Conservation (phyloP, 2,888 invertebrate genomes). For the Arge pagana region DNA sequence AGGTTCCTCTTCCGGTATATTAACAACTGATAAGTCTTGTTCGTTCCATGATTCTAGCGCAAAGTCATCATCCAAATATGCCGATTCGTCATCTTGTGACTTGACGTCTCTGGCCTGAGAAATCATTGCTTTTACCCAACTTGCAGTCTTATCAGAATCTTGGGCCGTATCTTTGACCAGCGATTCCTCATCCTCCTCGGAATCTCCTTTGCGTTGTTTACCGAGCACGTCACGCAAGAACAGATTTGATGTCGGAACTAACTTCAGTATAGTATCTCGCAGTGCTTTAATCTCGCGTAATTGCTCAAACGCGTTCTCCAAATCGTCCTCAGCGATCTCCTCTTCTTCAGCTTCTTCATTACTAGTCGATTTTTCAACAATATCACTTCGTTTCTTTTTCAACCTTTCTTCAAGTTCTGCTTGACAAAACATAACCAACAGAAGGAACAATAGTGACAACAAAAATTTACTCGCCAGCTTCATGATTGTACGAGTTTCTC, state of each 20-base stretch:
- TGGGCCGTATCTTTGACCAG: background rate
- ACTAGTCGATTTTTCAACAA: background rate
- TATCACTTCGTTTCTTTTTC: conserved; percentile 32
- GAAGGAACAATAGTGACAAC: conserved; percentile 37
- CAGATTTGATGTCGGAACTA: conserved; percentile 36
- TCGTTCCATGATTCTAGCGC: conserved; percentile 32
- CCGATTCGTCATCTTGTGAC: conserved; percentile 27
- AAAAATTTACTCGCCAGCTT: too few species aligned
- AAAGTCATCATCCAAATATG: conserved; percentile 31
- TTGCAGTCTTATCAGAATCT: conserved; percentile 5
- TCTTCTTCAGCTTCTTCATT: conserved; percentile 22
- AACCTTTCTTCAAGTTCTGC: conserved; percentile 35
- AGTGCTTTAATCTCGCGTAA: conserved; percentile 41
- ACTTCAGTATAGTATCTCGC: conserved; percentile 41
- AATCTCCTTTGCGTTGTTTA: conserved; percentile 38
- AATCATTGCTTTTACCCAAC: conserved; percentile 40
- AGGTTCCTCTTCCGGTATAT: conserved; percentile 60
- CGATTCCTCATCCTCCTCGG: conserved; percentile 12
- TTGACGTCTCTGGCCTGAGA: conserved; percentile 36
- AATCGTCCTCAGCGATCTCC: conserved; percentile 9
- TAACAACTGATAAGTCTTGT: conserved; percentile 38
- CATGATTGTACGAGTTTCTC: conserved; percentile 12
- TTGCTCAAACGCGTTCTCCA: conserved; percentile 40
- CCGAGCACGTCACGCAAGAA: conserved; percentile 37
- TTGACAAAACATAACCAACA: conserved; percentile 32